phyloP scores from a whole-genome alignment of 2,797 vertebrate genomes.

The Poeciliopsis presidionis region DNA sequence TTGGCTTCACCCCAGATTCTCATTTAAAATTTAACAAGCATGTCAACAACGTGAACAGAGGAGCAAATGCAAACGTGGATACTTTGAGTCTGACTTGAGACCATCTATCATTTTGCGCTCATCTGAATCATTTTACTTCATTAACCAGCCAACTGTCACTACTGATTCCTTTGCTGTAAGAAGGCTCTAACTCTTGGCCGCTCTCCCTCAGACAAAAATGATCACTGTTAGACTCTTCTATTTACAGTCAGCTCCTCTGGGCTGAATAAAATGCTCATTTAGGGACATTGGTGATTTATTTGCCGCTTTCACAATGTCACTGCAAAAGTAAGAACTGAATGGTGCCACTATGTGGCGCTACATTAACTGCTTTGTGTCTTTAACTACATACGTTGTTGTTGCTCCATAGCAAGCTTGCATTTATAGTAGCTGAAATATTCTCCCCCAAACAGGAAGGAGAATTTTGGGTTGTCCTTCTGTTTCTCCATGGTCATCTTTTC shows the following conservation, averaged over 20 bases:
- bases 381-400: constrained; percentile 91
- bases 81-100: too few relatives aligned
- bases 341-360: not conserved
- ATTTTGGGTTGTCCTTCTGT: constrained; percentile 97
- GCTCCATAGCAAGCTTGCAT: constrained; percentile 93
- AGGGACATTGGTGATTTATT: not conserved
- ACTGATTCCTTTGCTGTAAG: not conserved
- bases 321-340: not conserved
- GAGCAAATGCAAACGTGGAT: too few relatives aligned
- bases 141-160: not conserved
- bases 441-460: constrained; percentile 97
- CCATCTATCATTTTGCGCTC: too few relatives aligned
- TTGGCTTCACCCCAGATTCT: too few relatives aligned
- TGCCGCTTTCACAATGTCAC: not conserved
- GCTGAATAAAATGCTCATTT: not conserved
- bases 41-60: too few relatives aligned
- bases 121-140: not conserved
- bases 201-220: not conserved
- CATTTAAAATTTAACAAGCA: too few relatives aligned
- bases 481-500: constrained; percentile 99
- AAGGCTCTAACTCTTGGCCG: not conserved
- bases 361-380: not conserved
- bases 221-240: not conserved
- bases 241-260: not conserved
- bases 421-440: constrained; percentile 98